Percentiles rank a stretch among this genome's conserved stretches.
Evolutionary conservation across 2,797 vertebrate species (phyloP).

Genomic region (Lepidocolaptes lacrymiger): DNA sequence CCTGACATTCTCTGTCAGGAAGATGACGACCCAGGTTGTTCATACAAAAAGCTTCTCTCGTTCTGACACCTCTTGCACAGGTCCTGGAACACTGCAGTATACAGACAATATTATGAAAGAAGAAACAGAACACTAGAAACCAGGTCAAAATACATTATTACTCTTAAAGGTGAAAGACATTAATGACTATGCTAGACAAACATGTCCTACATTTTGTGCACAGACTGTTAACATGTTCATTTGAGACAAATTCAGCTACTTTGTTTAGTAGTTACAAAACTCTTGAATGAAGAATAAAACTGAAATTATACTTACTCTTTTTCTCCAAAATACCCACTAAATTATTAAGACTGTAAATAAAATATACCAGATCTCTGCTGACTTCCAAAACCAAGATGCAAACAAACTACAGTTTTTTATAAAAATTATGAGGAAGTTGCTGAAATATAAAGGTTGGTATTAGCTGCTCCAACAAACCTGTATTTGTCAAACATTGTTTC

Average conservation of each 20-base stretch:
- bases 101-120: not conserved
- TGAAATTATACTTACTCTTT: not conserved
- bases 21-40: constrained; percentile 88
- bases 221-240: not conserved
- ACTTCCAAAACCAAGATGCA: not conserved
- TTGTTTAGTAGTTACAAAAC: not conserved
- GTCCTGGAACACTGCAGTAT: constrained; percentile 88
- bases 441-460: not conserved
- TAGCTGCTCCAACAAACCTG: not conserved
- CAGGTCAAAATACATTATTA: not conserved
- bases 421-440: not conserved
- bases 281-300: not conserved
- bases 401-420: not conserved
- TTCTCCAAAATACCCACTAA: not conserved
- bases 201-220: not conserved
- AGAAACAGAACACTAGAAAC: not conserved
- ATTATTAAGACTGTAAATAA: not conserved
- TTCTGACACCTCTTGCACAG: constrained; percentile 86
- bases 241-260: not conserved
- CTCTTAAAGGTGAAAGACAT: not conserved
- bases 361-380: not conserved
- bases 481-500: not conserved
- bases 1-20: constrained; percentile 85
- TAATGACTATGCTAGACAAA: not conserved
- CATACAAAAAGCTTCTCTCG: constrained; percentile 89